These are phyloP conservation scores for Rhinophrynus dorsalis DNA, from an alignment of 2,797 vertebrate genomes.

Conservation along the genomic window DNA sequence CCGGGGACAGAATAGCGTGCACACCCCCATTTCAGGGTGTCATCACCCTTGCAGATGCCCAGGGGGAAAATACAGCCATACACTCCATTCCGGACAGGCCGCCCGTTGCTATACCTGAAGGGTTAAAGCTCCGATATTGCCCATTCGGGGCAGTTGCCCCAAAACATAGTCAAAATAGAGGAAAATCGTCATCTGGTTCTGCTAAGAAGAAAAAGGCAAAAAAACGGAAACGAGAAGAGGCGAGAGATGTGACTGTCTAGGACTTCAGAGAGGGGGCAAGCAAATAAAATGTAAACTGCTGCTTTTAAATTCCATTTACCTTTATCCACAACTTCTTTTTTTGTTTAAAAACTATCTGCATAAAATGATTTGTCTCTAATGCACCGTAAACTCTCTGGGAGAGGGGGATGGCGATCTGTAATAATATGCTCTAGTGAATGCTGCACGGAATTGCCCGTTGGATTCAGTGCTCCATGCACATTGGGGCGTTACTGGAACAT, in stretches of 20 bases:
- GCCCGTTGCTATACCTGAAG: not conserved
- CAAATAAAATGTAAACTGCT: too few species aligned
- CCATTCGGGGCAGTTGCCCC: conserved; percentile 18
- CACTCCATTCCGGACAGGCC: conserved; percentile 3
- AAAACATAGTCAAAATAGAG: not conserved
- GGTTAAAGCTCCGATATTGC: conserved; percentile 7
- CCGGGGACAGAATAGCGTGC: not conserved
- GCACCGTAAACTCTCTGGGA: too few species aligned
- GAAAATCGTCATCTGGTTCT: not conserved
- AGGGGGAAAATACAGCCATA: not conserved
- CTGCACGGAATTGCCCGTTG: too few species aligned
- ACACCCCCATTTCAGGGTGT: conserved; percentile 4
- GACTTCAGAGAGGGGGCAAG: too few species aligned
- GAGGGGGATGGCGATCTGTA: too few species aligned
- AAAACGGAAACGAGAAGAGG: not conserved
- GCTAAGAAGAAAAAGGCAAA: conserved; percentile 11
- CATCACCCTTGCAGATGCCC: conserved; percentile 17
- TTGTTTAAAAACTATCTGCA: too few species aligned
- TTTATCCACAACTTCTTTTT: too few species aligned
- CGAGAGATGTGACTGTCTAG: not conserved
- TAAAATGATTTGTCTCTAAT: too few species aligned
- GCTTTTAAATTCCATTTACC: too few species aligned
- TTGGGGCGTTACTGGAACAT: too few species aligned
- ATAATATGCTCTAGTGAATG: too few species aligned
- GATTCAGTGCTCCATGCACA: too few species aligned